Percentiles rank a stretch among this genome's conserved stretches.
phyloP scores from a whole-genome alignment of 1,140 invertebrate species.

The Ylistrum balloti region DNA sequence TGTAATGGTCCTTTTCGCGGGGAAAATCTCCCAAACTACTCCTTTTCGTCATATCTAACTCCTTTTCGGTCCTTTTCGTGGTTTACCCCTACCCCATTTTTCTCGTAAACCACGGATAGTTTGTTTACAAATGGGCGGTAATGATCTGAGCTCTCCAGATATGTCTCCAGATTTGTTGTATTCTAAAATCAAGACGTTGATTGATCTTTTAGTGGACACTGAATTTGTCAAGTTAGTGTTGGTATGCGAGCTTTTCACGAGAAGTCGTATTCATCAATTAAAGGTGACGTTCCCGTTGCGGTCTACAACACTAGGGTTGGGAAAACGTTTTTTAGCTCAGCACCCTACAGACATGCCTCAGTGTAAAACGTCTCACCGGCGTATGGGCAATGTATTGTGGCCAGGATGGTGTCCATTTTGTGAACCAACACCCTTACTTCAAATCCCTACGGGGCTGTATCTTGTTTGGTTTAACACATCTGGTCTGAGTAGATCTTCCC shows the following conservation, averaged over 20 bases:
- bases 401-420: neutral
- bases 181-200: neutral
- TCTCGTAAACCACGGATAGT: neutral
- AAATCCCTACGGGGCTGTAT: neutral
- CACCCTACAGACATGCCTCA: neutral
- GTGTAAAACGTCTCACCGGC: neutral
- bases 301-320: neutral
- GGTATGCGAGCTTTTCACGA: neutral
- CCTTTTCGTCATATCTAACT: too few species aligned
- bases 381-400: neutral
- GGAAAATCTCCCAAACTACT: too few species aligned
- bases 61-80: too few species aligned
- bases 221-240: neutral
- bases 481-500: neutral
- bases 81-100: too few species aligned
- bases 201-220: neutral
- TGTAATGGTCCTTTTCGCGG: too few species aligned
- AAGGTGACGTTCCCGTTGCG: neutral
- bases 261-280: neutral
- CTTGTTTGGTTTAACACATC: neutral
- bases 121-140: neutral
- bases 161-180: neutral
- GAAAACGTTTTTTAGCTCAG: neutral
- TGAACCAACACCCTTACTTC: neutral
- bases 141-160: neutral